phyloP scores from a whole-genome alignment of 2,888 invertebrate species.

The Nomada hirtipes region DNA sequence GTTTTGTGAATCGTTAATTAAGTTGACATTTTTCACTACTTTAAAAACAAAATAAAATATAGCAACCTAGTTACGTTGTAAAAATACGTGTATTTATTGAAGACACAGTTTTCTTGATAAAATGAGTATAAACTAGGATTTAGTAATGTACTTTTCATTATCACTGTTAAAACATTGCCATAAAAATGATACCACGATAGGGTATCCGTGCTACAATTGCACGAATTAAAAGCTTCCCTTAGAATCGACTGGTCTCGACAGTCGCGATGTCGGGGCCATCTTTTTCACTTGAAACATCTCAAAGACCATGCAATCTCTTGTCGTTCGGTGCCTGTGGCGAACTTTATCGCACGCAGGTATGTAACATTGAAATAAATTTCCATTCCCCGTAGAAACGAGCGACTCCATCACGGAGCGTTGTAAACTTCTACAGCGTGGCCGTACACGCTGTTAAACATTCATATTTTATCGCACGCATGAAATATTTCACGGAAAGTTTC shows the following conservation, averaged over 20 bases:
- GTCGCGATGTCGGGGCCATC: not conserved
- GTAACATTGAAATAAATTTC: constrained; percentile 41
- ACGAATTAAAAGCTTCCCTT: not conserved
- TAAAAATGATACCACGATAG: too few relatives aligned
- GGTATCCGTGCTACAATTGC: not conserved
- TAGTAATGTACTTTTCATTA: too few relatives aligned
- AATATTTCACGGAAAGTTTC: constrained; percentile 28
- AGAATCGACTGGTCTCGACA: not conserved
- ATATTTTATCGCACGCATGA: constrained; percentile 46
- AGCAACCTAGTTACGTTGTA: too few relatives aligned
- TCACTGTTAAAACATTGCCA: too few relatives aligned
- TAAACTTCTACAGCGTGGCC: constrained; percentile 21
- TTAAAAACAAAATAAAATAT: too few relatives aligned
- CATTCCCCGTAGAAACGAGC: constrained; percentile 31
- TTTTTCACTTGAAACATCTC: constrained; percentile 8
- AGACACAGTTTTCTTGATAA: too few relatives aligned
- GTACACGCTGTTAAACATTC: constrained; percentile 50
- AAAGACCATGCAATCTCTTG: not conserved
- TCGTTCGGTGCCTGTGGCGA: not conserved
- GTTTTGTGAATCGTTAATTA: not conserved
- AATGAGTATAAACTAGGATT: too few relatives aligned
- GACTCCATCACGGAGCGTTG: constrained; percentile 27
- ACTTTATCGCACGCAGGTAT: constrained; percentile 13
- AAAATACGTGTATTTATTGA: too few relatives aligned
- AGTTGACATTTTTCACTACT: not conserved